These are phyloP conservation scores for Hyphantria cunea DNA, from an alignment of 1,140 invertebrate genomes.

Conservation along the genomic window DNA sequence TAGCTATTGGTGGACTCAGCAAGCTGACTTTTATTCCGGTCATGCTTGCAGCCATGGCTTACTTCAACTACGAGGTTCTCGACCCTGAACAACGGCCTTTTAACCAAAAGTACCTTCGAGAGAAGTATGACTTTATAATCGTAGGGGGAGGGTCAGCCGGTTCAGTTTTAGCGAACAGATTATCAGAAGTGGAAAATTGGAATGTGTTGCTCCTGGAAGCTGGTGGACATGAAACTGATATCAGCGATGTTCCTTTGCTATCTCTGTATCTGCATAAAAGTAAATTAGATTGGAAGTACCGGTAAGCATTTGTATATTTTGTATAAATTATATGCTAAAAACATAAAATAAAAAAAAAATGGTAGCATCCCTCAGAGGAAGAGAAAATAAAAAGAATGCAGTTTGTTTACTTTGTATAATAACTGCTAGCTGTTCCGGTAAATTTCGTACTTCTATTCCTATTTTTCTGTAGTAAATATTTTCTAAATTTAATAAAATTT, in stretches of 20 bases:
- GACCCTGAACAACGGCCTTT: slow-evolving; percentile 93
- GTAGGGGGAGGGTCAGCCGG: slow-evolving; percentile 94
- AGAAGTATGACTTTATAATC: slow-evolving; percentile 91
- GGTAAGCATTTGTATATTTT: slow-evolving; percentile 64
- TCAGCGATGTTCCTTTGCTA: slow-evolving; percentile 91
- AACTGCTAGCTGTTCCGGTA: no score
- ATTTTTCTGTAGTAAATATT: no score
- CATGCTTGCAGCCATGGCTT: slow-evolving; percentile 89
- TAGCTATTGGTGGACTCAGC: slow-evolving; percentile 85
- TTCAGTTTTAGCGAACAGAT: slow-evolving; percentile 91
- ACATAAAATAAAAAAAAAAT: no score
- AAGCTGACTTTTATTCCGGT: slow-evolving; percentile 90
- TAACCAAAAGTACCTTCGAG: slow-evolving; percentile 83
- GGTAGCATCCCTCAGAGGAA: no score
- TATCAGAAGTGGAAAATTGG: slow-evolving; percentile 90
- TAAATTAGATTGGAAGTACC: slow-evolving; percentile 96
- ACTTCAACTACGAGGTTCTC: slow-evolving; percentile 92
- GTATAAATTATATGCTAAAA: no score
- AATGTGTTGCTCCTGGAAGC: slow-evolving; percentile 93
- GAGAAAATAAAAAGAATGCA: no score
- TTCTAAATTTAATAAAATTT: no score
- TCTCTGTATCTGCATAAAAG: slow-evolving; percentile 94
- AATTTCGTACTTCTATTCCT: no score
- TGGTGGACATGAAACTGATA: slow-evolving; percentile 92
- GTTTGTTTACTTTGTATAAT: no score